A percentile compares a stretch with the other conserved stretches of the same genome.
phyloP scores from a whole-genome alignment of 1,140 invertebrate genomes.

The Gryllus bimaculatus region DNA sequence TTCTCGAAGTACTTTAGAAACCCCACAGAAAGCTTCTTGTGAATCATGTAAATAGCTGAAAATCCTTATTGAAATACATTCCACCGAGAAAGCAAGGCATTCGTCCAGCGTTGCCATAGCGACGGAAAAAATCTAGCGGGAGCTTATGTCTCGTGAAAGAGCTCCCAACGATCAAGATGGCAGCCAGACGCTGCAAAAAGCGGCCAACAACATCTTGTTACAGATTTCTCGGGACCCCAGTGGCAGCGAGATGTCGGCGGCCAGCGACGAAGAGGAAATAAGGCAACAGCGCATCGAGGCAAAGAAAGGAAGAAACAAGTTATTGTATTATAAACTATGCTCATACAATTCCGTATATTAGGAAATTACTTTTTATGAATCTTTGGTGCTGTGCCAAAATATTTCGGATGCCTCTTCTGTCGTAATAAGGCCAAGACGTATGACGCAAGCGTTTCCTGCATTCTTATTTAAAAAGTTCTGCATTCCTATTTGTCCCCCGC shows the following conservation, averaged over 20 bases:
- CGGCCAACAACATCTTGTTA: neutral
- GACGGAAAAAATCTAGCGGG: neutral
- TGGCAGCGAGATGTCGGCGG: neutral
- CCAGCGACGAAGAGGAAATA: neutral
- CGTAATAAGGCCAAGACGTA: neutral
- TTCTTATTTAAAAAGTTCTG: slow-evolving; percentile 6
- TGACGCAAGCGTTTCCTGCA: neutral
- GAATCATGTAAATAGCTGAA: neutral
- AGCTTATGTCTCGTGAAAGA: neutral
- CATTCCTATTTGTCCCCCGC: neutral
- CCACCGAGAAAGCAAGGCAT: neutral
- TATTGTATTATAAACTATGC: slow-evolving; percentile 6
- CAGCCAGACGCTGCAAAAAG: neutral
- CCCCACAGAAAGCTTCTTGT: neutral
- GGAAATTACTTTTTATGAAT: slow-evolving; percentile 6
- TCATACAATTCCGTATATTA: neutral
- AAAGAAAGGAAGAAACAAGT: neutral
- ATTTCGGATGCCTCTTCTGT: neutral
- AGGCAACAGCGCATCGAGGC: neutral
- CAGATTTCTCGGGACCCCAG: neutral
- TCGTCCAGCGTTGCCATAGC: neutral
- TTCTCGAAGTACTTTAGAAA: neutral
- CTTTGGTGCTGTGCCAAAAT: neutral
- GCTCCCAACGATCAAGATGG: neutral
- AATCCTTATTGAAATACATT: neutral